These are phyloP conservation scores for Halesus radiatus DNA, from an alignment of 1,140 invertebrate genomes.

Conservation along the genomic window DNA sequence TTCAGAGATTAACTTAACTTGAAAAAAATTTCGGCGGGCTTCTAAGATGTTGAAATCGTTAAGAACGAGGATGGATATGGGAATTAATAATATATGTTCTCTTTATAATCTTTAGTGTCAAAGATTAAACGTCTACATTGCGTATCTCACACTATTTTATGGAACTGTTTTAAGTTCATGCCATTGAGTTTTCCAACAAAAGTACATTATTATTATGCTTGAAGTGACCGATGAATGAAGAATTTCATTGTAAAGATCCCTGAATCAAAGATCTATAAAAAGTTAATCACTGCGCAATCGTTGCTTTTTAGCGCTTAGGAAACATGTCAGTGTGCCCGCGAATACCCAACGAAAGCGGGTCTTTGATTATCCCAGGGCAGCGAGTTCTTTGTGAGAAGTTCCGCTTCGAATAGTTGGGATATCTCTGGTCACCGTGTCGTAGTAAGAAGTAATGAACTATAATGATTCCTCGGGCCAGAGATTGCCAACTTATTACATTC, in stretches of 20 bases:
- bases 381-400: slow-evolving; percentile 20
- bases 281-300: slow-evolving; percentile 21
- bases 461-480: slow-evolving; percentile 19
- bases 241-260: not conserved
- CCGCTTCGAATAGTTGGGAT: slow-evolving; percentile 35
- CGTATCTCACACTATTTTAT: no score
- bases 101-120: no score
- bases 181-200: no score
- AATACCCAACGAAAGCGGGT: not conserved
- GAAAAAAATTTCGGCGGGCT: no score
- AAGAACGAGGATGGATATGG: no score
- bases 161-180: no score
- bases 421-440: slow-evolving; percentile 17
- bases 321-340: slow-evolving; percentile 32
- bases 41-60: no score
- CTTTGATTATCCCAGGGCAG: slow-evolving; percentile 8
- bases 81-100: no score
- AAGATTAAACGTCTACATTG: no score
- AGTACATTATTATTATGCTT: not conserved
- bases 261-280: slow-evolving; percentile 3
- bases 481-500: slow-evolving; percentile 7
- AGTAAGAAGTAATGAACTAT: slow-evolving; percentile 40
- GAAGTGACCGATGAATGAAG: not conserved
- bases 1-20: no score
- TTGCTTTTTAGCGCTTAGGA: slow-evolving; percentile 19